Conservation (phyloP, 2,888 invertebrate genomes). For the Melanostoma scalare region DNA sequence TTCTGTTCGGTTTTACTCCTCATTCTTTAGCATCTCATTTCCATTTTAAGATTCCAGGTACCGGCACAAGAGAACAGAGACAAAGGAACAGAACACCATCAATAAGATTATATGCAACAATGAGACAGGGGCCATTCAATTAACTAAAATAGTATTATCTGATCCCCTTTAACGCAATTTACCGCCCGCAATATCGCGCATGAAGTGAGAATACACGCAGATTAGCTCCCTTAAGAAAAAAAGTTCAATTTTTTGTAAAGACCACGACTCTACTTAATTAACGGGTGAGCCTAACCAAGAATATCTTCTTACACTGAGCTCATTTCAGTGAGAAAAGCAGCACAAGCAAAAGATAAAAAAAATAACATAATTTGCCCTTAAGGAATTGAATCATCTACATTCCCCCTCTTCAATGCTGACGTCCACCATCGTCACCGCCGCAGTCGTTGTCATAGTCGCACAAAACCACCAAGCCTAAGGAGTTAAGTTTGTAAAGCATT, state of each 20-base stretch:
- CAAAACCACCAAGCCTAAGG: constrained; percentile 26
- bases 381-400: constrained; percentile 59
- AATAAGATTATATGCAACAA: background rate
- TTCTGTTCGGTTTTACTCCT: too few species aligned
- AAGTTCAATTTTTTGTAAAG: background rate
- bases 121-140: background rate
- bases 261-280: constrained; percentile 41
- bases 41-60: too few species aligned
- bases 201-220: constrained; percentile 14
- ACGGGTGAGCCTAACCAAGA: constrained; percentile 17
- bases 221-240: background rate
- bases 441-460: background rate
- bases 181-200: background rate
- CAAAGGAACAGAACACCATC: background rate
- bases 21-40: too few species aligned
- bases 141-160: background rate
- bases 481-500: constrained; percentile 10
- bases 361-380: constrained; percentile 55
- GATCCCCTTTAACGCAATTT: background rate
- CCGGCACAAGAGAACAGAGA: too few species aligned
- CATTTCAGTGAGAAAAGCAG: constrained; percentile 5
- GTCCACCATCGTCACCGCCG: constrained; percentile 11
- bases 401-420: background rate
- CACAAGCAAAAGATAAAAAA: constrained; percentile 3
- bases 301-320: constrained; percentile 13